These are phyloP conservation scores for Euplexia lucipara DNA, from an alignment of 2,888 invertebrate species.

Conservation along the genomic window DNA sequence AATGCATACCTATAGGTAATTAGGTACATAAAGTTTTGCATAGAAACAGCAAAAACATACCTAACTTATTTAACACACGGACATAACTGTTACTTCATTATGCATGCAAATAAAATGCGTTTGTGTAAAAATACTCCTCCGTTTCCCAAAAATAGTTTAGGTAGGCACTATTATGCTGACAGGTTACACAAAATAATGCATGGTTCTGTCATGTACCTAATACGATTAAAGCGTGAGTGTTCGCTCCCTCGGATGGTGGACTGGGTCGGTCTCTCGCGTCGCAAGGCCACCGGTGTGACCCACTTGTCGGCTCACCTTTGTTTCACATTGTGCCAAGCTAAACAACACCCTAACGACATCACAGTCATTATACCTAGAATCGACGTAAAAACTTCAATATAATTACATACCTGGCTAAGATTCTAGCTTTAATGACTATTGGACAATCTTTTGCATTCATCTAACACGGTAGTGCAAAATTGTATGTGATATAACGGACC, in stretches of 20 bases:
- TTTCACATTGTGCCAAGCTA: slow-evolving; percentile 76
- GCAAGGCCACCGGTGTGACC: slow-evolving; percentile 85
- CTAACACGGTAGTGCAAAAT: slow-evolving; percentile 14
- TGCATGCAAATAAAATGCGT: slow-evolving; percentile 40
- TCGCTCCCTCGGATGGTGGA: slow-evolving; percentile 72
- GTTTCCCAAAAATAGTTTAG: slow-evolving; percentile 43
- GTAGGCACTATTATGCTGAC: slow-evolving; percentile 26
- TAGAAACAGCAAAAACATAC: slow-evolving; percentile 8
- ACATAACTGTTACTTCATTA: slow-evolving; percentile 6
- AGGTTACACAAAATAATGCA: slow-evolving; percentile 21
- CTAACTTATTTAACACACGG: neutral
- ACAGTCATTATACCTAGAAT: slow-evolving; percentile 61
- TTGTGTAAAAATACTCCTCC: slow-evolving; percentile 29
- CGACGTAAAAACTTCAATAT: slow-evolving; percentile 60
- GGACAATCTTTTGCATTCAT: slow-evolving; percentile 35
- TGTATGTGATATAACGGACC: neutral
- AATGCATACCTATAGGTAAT: no score
- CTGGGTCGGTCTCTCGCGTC: slow-evolving; percentile 74
- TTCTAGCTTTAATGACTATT: slow-evolving; percentile 53
- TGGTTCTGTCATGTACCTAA: slow-evolving; percentile 37
- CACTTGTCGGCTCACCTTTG: slow-evolving; percentile 86
- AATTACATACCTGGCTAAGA: slow-evolving; percentile 53
- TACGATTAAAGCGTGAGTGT: slow-evolving; percentile 50
- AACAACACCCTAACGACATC: slow-evolving; percentile 72
- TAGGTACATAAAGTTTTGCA: slow-evolving; percentile 13